Percentiles rank a stretch among this genome's conserved stretches.
phyloP scores from a whole-genome alignment of 2,888 invertebrate species.

The Tipula helvola region DNA sequence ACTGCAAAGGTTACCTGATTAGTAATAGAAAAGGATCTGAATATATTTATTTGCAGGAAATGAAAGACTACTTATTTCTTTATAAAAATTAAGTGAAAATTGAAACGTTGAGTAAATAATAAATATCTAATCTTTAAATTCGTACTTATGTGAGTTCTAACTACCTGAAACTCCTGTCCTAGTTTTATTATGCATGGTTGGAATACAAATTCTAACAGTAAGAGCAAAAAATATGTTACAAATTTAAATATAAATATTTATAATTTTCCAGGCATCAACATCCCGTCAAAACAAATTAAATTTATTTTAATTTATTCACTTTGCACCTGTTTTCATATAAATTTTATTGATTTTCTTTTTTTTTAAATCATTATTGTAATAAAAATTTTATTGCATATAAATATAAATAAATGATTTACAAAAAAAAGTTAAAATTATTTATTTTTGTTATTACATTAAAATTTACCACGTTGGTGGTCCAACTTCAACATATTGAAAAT shows the following conservation, averaged over 20 bases:
- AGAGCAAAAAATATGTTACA: not conserved
- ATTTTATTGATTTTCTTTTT: not conserved
- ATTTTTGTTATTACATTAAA: not conserved
- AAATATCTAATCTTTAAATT: not conserved
- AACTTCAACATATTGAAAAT: not conserved
- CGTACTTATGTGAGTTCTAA: too few species aligned
- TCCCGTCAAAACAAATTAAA: not conserved
- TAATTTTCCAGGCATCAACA: not conserved
- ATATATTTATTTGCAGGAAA: not conserved
- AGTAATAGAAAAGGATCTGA: not conserved
- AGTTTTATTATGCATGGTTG: not conserved
- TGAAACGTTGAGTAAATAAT: too few species aligned
- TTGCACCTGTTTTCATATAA: not conserved
- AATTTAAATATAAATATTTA: not conserved
- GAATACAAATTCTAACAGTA: not conserved
- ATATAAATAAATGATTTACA: not conserved
- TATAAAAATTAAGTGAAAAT: not conserved
- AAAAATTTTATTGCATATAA: not conserved
- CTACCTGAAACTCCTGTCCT: not conserved
- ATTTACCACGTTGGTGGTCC: not conserved
- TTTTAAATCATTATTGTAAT: not conserved
- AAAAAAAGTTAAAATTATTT: not conserved
- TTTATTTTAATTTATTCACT: not conserved
- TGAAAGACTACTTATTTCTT: too few species aligned
- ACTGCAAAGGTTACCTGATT: not conserved